Base-by-base conservation (phyloP, 2,888 invertebrate genomes). In the Drosophila pseudotakahashii region DNA sequence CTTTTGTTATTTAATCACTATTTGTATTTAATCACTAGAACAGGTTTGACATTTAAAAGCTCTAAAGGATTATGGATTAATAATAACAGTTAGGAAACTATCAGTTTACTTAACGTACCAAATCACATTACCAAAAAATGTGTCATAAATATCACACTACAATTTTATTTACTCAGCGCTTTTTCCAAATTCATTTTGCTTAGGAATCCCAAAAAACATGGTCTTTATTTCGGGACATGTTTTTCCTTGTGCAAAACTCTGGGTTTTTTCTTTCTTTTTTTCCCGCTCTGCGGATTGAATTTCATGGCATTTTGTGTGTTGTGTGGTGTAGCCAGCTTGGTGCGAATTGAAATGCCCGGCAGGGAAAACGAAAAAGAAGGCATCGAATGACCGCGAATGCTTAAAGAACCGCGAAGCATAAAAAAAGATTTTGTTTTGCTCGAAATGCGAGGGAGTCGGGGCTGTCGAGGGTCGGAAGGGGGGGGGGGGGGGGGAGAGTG, bases 331-430 rank as follows among this genome's bases (percentile, higher is more conserved):
- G 66, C 10, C 47, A 7, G 62, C 53, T 32, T 41, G 50, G 72
- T 72, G 59, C 61, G 70, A 59, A 70, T 70, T 50, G 55, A 62
- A 63, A 41, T 61, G 47, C 34, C 69, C 47, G 50, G 52, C 58
- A 30, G 37, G 34, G 50, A 51, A 16, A 6, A 34, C 16, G 13
- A 42, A 57, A 26, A 41, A 47, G 41, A 41, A 52, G 72, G 70
- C 70, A 71, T 71, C 70, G 51, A 55, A 71, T 71, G 70, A 71
- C 70, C 72, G 70, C 70, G 62, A 71, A 71, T 39, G 61, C 50
- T 34, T 11, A 42, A n/a, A 50, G 52, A 36, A 70, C 52, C 61
- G 53, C 50, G 53, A 53, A 47, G 36, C 59, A 42, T 37, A 53
- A 68, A 69, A 69, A 71, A 54, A 60, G 42, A 71, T 64, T 64